phyloP scores from a whole-genome alignment of 2,797 vertebrate genomes.

The Bradypodion ventrale region DNA sequence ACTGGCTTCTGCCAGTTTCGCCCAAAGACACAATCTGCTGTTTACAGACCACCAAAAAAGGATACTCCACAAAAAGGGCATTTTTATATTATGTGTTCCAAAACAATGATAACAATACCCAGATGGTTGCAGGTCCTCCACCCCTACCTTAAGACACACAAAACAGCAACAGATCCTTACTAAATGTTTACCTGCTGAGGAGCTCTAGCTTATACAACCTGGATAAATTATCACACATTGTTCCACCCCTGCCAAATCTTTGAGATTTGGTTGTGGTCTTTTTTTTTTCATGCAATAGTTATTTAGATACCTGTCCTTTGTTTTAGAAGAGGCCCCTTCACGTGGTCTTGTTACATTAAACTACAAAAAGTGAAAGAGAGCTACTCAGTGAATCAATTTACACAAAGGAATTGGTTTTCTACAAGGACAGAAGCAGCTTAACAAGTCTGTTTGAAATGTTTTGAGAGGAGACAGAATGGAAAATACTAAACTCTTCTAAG shows the following conservation, averaged over 20 bases:
- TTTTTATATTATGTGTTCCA: too few relatives aligned
- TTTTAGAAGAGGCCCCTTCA: slow-evolving; percentile 28
- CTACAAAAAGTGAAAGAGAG: slow-evolving; percentile 24
- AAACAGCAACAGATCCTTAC: slow-evolving; percentile 47
- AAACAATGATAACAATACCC: too few relatives aligned
- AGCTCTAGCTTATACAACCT: slow-evolving; percentile 37
- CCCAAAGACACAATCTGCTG: too few relatives aligned
- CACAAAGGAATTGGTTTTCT: slow-evolving; percentile 21
- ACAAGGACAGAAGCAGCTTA: slow-evolving; percentile 15
- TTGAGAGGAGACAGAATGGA: slow-evolving; percentile 10
- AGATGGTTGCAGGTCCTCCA: too few relatives aligned
- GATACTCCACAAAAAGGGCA: too few relatives aligned
- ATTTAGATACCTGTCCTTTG: neutral
- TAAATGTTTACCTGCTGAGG: slow-evolving; percentile 52
- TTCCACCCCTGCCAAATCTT: slow-evolving; percentile 41
- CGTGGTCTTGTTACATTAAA: slow-evolving; percentile 18
- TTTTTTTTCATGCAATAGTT: slow-evolving; percentile 52
- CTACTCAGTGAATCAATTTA: neutral
- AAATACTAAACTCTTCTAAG: slow-evolving; percentile 5
- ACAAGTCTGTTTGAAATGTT: slow-evolving; percentile 25
- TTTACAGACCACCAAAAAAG: too few relatives aligned
- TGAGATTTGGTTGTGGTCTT: slow-evolving; percentile 44
- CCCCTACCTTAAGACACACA: slow-evolving; percentile 3
- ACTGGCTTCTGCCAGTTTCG: too few relatives aligned
- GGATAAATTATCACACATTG: slow-evolving; percentile 54